Evolutionary conservation across 2,888 invertebrate genomes (phyloP), one percentile per base, ranked within the genome.

Genomic region (Dolichomitus sp.): DNA sequence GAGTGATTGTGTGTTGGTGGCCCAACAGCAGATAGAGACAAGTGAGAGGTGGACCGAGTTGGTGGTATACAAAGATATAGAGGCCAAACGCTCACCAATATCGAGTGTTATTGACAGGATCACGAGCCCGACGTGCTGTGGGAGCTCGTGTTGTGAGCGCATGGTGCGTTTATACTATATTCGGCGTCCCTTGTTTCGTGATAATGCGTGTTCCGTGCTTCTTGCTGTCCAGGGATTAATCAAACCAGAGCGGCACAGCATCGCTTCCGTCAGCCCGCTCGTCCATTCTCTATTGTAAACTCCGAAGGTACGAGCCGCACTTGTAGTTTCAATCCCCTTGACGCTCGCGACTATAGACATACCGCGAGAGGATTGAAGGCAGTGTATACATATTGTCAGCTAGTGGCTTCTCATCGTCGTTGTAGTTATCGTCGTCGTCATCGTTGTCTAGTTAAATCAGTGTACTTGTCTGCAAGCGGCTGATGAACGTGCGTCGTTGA

Each of bases 211-310:
- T 83, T 83, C 57, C 76, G 80, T 83, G 83, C 80, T 69, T 77
- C 77, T 65, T 77, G 65, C 80, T 80, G 83, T 76, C 80, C 73
- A 83, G 83, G 80, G 83, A 83, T 83, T 83, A 83, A 83, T 83
- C 83, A 83, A 83, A 83, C 80, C 70, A 65, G 78, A 57, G 37
- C 61, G 59, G 72, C 65, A 54, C 63, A 73, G 66, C 81, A 77
- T 82, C 78, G 70, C 70, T 65, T 79, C 73, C 78, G 70, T 83
- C 80, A 77, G 76, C 33, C 45, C 48, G 73, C 37, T 73, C 57
- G 37, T 66, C 50, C 80, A 68, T 59, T 68, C 76, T 37, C 61
- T 57, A 66, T 70, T 79, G 82, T 81, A 61, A 77, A 77, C 66
- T 72, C 61, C n/a, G 68, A 66, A 37, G 57, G 65, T 70, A 48